phyloP scores from a whole-genome alignment of 1,140 invertebrate genomes.

The Listronotus bonariensis region DNA sequence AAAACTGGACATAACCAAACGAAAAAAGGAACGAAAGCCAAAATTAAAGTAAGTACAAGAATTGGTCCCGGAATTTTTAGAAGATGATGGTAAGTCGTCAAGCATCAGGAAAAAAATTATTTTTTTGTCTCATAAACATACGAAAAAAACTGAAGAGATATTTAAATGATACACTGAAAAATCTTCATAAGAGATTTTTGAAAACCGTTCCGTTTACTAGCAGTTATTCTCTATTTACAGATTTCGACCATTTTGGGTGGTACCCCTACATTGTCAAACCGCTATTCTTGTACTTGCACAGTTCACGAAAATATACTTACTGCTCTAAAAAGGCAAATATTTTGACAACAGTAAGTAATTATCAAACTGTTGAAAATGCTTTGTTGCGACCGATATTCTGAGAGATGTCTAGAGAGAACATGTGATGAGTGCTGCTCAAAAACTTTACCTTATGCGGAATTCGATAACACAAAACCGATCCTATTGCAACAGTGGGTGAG shows the following conservation, averaged over 20 bases:
- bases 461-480: conserved; percentile 13
- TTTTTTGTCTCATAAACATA: not conserved
- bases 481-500: conserved; percentile 1
- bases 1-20: conserved; percentile 8
- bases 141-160: conserved; percentile 2
- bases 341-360: conserved; percentile 7
- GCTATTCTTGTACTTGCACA: not conserved
- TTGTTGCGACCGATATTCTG: conserved; percentile 7
- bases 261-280: conserved; percentile 7
- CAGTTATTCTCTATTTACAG: no score
- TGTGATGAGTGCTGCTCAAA: conserved; percentile 5
- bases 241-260: not conserved
- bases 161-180: not conserved
- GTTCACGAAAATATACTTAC: conserved; percentile 3
- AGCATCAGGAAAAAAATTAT: not conserved
- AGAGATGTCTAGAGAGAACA: conserved; percentile 12
- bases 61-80: not conserved
- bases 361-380: conserved; percentile 11
- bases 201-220: no score
- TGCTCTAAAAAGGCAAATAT: not conserved
- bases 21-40: not conserved
- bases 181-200: not conserved
- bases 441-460: not conserved
- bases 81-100: conserved; percentile 2
- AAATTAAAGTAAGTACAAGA: not conserved